Evolutionary conservation across 2,888 invertebrate genomes (phyloP).

Genomic region (Tridacna crocea): DNA sequence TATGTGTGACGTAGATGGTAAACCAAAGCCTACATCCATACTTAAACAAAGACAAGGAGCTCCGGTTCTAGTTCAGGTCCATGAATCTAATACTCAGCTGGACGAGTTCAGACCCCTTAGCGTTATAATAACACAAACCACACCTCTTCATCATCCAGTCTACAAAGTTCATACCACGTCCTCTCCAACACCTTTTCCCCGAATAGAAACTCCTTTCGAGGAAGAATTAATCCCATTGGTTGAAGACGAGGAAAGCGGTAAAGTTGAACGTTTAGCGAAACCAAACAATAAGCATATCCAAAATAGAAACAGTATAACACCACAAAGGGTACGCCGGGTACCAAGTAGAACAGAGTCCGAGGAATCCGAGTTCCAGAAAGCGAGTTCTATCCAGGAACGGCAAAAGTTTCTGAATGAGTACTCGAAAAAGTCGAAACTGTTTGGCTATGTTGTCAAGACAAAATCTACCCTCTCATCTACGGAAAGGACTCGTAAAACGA

Average conservation of each 20-base stretch:
- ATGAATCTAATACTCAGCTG: slow-evolving; percentile 6
- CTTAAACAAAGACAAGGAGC: slow-evolving; percentile 1
- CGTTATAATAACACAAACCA: slow-evolving; percentile 10
- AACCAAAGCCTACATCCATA: slow-evolving; percentile 3
- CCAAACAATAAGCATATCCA: not conserved
- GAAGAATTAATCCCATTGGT: slow-evolving; percentile 5
- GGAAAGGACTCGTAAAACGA: slow-evolving; percentile 26
- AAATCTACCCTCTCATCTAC: slow-evolving; percentile 25
- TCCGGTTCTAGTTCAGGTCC: not conserved
- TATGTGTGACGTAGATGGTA: not conserved
- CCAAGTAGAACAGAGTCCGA: slow-evolving; percentile 14
- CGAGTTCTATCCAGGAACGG: not conserved
- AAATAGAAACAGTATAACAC: not conserved
- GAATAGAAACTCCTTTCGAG: slow-evolving; percentile 1
- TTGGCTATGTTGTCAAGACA: slow-evolving; percentile 57
- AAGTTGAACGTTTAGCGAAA: not conserved
- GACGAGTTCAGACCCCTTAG: slow-evolving; percentile 20
- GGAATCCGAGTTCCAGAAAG: not conserved
- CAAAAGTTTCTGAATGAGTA: slow-evolving; percentile 55
- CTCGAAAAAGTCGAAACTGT: slow-evolving; percentile 55
- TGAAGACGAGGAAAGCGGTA: not conserved
- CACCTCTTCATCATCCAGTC: slow-evolving; percentile 3
- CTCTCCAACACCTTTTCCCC: not conserved
- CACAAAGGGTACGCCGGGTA: not conserved
- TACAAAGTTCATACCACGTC: not conserved